These are phyloP conservation scores for Cataglyphis altisquamis DNA, from an alignment of 2,888 invertebrate genomes.

Conservation along the genomic window DNA sequence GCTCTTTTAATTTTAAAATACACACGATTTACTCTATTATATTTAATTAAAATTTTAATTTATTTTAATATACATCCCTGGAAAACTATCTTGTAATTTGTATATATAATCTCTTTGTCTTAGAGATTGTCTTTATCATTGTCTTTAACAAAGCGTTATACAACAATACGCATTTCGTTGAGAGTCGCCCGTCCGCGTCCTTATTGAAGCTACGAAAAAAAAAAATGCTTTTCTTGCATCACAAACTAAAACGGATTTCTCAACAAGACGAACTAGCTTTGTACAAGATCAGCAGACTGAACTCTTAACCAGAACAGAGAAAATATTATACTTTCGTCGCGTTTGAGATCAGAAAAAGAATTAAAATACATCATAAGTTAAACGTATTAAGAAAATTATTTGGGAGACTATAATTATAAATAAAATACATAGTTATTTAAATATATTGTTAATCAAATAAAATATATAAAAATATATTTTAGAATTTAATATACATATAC, in stretches of 20 bases:
- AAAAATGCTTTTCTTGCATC: constrained; percentile 32
- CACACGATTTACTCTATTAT: neutral
- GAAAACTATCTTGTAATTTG: neutral
- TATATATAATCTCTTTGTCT: neutral
- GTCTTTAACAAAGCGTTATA: constrained; percentile 10
- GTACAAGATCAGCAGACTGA: neutral
- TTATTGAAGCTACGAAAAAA: neutral
- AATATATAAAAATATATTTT: neutral
- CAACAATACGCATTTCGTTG: neutral
- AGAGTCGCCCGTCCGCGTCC: neutral
- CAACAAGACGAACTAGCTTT: neutral
- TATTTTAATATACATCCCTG: neutral
- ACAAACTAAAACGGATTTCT: constrained; percentile 27
- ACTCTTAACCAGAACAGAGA: neutral
- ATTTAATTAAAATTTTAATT: constrained; percentile 33
- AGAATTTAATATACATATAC: neutral
- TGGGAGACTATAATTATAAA: neutral
- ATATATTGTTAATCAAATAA: neutral
- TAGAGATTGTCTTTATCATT: constrained; percentile 1
- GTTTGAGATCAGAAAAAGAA: neutral
- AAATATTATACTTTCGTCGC: constrained; percentile 15
- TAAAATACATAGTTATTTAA: neutral
- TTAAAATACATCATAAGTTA: neutral
- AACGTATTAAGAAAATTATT: neutral
- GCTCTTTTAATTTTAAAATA: neutral